Percentiles rank a stretch among this genome's conserved stretches.
Evolutionary conservation across 2,888 invertebrate genomes (phyloP).

Genomic region (Phania funesta): DNA sequence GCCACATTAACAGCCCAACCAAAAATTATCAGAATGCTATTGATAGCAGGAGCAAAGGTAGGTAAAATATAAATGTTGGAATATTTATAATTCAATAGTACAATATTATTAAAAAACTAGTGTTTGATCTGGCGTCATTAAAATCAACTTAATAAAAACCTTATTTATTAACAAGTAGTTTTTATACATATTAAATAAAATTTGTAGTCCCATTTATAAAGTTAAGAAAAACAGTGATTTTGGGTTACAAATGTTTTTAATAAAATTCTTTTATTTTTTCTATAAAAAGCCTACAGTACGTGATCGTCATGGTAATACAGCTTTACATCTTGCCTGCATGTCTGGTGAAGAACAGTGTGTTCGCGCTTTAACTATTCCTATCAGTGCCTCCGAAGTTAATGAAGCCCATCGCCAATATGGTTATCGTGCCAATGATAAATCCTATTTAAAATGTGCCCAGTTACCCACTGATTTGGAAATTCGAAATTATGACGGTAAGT

Average conservation of each 20-base stretch:
- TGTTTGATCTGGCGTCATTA: no score
- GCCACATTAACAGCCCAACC: slow-evolving; percentile 90
- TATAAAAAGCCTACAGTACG: slow-evolving; percentile 82
- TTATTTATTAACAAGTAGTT: no score
- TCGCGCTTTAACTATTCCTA: slow-evolving; percentile 86
- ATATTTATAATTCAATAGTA: no score
- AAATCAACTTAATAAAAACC: no score
- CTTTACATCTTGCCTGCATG: slow-evolving; percentile 90
- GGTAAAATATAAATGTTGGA: slow-evolving; percentile 53
- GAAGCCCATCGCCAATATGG: slow-evolving; percentile 79
- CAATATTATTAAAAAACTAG: no score
- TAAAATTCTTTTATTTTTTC: background rate
- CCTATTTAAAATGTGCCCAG: slow-evolving; percentile 76
- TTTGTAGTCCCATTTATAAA: no score
- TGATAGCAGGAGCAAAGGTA: slow-evolving; percentile 88
- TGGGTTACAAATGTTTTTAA: background rate
- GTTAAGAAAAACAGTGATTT: no score
- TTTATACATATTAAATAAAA: no score
- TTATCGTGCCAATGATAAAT: slow-evolving; percentile 79
- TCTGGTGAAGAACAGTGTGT: slow-evolving; percentile 86
- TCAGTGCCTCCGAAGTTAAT: slow-evolving; percentile 81
- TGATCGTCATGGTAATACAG: slow-evolving; percentile 90
- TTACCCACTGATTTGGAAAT: slow-evolving; percentile 86
- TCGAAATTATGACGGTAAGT: slow-evolving; percentile 92
- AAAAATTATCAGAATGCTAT: slow-evolving; percentile 87